Base-by-base conservation (phyloP, 2,888 invertebrate genomes). In the Drosophila nigricruria region DNA sequence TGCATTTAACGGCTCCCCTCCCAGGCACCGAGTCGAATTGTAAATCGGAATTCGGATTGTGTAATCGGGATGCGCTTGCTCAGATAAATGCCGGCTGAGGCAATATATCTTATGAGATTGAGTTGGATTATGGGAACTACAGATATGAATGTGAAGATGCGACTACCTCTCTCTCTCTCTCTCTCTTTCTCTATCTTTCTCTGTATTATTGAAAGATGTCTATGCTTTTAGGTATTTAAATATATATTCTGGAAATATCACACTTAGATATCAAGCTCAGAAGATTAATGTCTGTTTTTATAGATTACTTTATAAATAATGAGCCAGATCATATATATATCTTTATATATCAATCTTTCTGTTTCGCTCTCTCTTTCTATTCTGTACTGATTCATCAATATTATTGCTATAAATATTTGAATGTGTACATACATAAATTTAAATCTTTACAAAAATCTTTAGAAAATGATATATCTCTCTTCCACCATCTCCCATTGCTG, bases 41-140 rank as follows among this genome's bases (percentile, higher is more conserved):
- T 18, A 43, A 53, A 56, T 43, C 16, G 60, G 32, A 47, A 52
- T 64, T 53, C 18, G 60, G 60, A 77, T 85, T 88, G 64, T 79
- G 80, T 70, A 81, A 88, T 70, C 70, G 59, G 59, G 75, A 75
- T 87, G 78, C 65, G 68, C 69, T 52, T 45, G 50, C 20, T 12
- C 27, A 23, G 47, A 45, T 50, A 36, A 42, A 59, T 63, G 54
- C 42, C 34, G 47, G 32, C 40, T 43, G 32, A 32, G 27, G 62
- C 52, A 70, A 56, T 43, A 54, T 47, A 34, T 18, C 25, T 34
- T 34, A 20, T 12, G 16, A 32, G 52, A 16, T 45, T n/a, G n/a
- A 53, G 25, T 50, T 16, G 36, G 5, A 30, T 53, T 34, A 1
- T 9, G 40, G 40, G 40, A 18, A 42, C 42, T 20, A 5, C 2